Percentiles rank a stretch among this genome's conserved stretches.
Evolutionary conservation across 2,797 vertebrate genomes (phyloP).

Genomic region (Tokudaia muenninki): DNA sequence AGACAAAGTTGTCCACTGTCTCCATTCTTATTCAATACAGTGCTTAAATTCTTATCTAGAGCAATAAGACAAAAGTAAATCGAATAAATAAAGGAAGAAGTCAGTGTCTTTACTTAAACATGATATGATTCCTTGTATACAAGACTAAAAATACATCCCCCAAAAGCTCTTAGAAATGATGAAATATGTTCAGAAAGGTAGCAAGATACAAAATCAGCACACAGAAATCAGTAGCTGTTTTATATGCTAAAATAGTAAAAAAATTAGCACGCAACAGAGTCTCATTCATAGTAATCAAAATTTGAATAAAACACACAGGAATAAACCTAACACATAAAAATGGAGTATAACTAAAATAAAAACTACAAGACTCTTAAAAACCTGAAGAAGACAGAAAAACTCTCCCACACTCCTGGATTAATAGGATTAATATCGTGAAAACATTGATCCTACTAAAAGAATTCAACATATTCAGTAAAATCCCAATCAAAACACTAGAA

Average conservation of each 20-base stretch:
- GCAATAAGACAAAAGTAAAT: neutral
- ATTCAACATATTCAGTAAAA: neutral
- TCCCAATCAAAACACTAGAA: neutral
- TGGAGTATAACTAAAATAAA: neutral
- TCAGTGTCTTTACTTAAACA: neutral
- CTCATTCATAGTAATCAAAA: neutral
- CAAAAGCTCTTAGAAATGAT: neutral
- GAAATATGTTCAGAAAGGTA: neutral
- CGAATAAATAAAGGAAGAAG: neutral
- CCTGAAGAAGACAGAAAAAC: neutral
- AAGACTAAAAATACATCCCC: neutral
- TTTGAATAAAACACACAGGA: neutral
- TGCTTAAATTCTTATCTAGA: neutral
- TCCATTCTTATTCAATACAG: neutral
- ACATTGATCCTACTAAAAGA: neutral
- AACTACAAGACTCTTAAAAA: neutral
- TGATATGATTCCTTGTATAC: too few species aligned
- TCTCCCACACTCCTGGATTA: neutral
- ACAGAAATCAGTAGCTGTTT: neutral
- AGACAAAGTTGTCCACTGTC: neutral
- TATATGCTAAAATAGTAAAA: neutral
- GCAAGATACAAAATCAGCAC: neutral
- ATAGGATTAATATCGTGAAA: neutral
- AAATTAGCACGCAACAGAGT: neutral
- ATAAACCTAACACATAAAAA: neutral